Evolutionary conservation across 2,797 vertebrate species (phyloP).

Genomic region (Leptatherina wallacei): DNA sequence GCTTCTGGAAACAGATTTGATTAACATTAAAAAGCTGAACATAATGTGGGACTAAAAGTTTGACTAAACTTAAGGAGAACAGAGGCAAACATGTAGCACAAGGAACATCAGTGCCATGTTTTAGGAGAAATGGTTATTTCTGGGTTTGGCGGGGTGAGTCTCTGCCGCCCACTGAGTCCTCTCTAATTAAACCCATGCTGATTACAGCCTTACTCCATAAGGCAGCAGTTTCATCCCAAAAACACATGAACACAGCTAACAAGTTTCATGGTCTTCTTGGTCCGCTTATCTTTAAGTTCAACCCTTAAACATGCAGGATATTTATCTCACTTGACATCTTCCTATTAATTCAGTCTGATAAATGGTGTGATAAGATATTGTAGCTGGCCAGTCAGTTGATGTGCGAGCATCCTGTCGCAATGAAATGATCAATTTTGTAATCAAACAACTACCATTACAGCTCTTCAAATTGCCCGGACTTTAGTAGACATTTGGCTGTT

Average conservation of each 20-base stretch:
- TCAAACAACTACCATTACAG: neutral
- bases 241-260: slow-evolving; percentile 62
- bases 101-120: slow-evolving; percentile 43
- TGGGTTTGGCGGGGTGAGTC: slow-evolving; percentile 70
- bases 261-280: slow-evolving; percentile 51
- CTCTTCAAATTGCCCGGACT: neutral
- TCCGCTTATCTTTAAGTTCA: slow-evolving; percentile 39
- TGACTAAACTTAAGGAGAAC: neutral
- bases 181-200: slow-evolving; percentile 81
- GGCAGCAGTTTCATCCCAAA: slow-evolving; percentile 69
- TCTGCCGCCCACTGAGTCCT: slow-evolving; percentile 70
- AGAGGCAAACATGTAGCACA: slow-evolving; percentile 23
- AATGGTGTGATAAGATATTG: neutral
- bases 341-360: slow-evolving; percentile 23
- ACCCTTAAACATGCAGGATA: slow-evolving; percentile 14
- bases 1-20: neutral
- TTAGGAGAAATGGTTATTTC: slow-evolving; percentile 69
- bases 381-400: neutral
- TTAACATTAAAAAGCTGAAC: neutral
- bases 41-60: neutral
- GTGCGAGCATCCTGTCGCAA: neutral
- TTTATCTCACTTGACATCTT: slow-evolving; percentile 46
- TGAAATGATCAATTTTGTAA: neutral
- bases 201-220: slow-evolving; percentile 75
- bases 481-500: too few species aligned